Evolutionary conservation across 2,113 vertebrate genomes (phyloP), one percentile per base, ranked within the genome.

Genomic region (Butorides virescens): DNA sequence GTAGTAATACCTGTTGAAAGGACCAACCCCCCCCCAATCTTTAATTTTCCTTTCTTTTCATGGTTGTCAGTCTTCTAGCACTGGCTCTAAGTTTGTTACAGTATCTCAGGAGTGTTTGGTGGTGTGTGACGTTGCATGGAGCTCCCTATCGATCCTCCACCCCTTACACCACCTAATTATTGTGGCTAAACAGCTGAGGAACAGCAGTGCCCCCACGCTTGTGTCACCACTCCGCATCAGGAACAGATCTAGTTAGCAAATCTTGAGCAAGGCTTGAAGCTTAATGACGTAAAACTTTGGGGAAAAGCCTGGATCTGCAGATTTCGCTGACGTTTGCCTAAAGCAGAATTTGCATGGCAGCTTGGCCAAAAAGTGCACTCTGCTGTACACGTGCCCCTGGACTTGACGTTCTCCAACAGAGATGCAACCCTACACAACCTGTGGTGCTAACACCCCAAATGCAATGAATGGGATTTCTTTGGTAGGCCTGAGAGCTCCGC

Each of bases 361-460:
- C 12, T 83, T 70, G 55, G 17, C 50, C 13, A 1, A 63, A 72
- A 83, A 83, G 1, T 4, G 17, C 3, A 1, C 44, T 70, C 30
- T 4, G 1, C 53, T 37, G 16, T 23, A 32, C 17, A 10, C 0
- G 0, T 2, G 68, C 10, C 27, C 65, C 44, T 34, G 55, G 53
- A 53, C 58, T 65, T 37, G 46, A 50, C 1, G 1, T 59, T n/a
- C 39, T 79, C 25, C 63, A 73, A n/a, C 30, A 34, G 37, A 75
- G 29, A 15, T 8, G 4, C 29, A 44, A 42, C 62, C n/a, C 68
- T 34, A 36, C 8, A 39, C 17, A 50, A 15, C 49, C n/a, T 66
- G 53, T 1, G 2, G 21, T 4, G 34, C 68, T 67, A 6, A 67
- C 1, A 10, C 21, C 8, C 6, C 1, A 1, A 67, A 36, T 1